Percentiles rank a stretch among this genome's conserved stretches.
These are phyloP conservation scores for Oligia latruncula DNA, from an alignment of 2,888 invertebrate genomes.

Conservation along the genomic window DNA sequence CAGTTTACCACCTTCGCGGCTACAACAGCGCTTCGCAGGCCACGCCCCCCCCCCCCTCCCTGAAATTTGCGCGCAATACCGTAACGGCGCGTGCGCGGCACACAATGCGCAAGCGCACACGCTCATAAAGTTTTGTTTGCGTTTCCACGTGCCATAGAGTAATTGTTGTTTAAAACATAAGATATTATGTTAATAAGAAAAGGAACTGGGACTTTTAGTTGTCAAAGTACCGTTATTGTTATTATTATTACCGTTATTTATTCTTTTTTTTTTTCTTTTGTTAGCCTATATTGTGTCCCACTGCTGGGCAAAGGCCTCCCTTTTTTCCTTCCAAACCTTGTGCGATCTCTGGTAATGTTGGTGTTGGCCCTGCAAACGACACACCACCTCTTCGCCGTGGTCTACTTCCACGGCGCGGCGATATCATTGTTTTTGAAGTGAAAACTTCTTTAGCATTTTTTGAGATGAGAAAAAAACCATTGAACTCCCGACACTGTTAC, in stretches of 20 bases:
- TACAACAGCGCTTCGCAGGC: conserved; percentile 32
- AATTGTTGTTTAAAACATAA: conserved; percentile 17
- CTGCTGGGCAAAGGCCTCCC: too few relatives aligned
- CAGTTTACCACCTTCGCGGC: conserved; percentile 44
- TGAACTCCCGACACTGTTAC: too few relatives aligned
- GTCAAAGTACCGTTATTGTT: background rate
- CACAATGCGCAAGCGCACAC: conserved; percentile 40
- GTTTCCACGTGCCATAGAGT: conserved; percentile 18
- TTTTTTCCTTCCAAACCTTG: too few relatives aligned
- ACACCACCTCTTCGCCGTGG: too few relatives aligned
- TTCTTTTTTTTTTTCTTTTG: background rate
- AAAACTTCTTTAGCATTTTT: too few relatives aligned
- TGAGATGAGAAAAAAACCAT: too few relatives aligned
- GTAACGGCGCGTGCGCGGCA: conserved; percentile 58
- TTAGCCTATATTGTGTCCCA: too few relatives aligned
- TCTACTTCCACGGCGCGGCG: too few relatives aligned
- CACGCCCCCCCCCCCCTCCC: conserved; percentile 36
- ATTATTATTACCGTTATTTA: too few relatives aligned
- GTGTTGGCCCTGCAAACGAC: too few relatives aligned
- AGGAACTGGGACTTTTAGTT: background rate
- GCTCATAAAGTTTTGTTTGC: conserved; percentile 36
- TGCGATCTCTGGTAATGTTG: too few relatives aligned
- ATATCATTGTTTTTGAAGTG: too few relatives aligned
- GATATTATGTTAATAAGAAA: background rate
- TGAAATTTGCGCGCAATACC: conserved; percentile 41